Evolutionary conservation across 2,888 invertebrate species (phyloP), one percentile per base, ranked within the genome.

Genomic region (Belgica antarctica): DNA sequence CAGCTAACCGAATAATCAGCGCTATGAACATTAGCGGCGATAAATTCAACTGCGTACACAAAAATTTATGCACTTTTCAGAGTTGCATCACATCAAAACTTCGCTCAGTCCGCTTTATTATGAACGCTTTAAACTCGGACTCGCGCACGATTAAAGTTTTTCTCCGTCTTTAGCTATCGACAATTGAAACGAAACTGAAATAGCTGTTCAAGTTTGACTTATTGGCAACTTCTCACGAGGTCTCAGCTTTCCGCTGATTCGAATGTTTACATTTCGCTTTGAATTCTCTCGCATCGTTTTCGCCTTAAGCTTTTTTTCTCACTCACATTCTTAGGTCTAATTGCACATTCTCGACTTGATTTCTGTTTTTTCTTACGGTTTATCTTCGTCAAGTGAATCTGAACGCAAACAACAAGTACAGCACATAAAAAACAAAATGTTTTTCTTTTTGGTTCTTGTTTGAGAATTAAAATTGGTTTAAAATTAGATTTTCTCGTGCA

Each of bases 141-240:
- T n/a, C 8, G 41, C 41, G 41, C 3, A 4, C 5, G 41, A 31
- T 7, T 31, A 31, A 4, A n/a, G 4, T 41, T 41, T 41, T 12
- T 17, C 22, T 12, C 10, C 12, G 46, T 22, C 52, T 52, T 12
- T 4, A 7, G 22, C 52, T 17, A 52, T 52, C 52, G 17, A 52
- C 52, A 22, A 17, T 52, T 4, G 7, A 17, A 52, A 5, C 22
- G 52, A 52, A 52, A 52, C 52, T 52, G 52, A 52, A n/a, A 3
- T 3, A 4, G 22, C 41, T n/a, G n/a, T n/a, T n/a, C n/a, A n/a
- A n/a, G n/a, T n/a, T n/a, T n/a, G n/a, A n/a, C n/a, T 19, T 22
- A 52, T 52, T 52, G 52, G 22, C 52, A 52, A 52, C 52, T 52
- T 52, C 41, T 41, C 41, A 41, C 41, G 41, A 41, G n/a, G 12